A percentile compares a stretch with the other conserved stretches of the same genome.
Conservation (phyloP, 2,888 invertebrate species). For the Macrosiphum euphorbiae region DNA sequence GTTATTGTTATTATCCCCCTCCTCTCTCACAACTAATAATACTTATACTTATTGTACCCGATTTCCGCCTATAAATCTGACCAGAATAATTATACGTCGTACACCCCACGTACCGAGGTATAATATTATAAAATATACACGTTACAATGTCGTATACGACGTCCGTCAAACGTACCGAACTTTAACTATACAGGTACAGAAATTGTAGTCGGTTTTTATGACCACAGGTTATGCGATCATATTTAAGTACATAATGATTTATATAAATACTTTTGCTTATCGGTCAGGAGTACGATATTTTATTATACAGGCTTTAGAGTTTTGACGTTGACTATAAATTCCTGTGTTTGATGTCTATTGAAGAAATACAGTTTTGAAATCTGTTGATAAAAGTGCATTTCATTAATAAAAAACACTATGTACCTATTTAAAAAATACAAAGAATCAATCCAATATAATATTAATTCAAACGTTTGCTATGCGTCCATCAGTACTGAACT, state of each 20-base stretch:
- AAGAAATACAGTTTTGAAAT: not conserved
- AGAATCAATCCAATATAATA: too few relatives aligned
- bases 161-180: not conserved
- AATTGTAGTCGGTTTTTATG: conserved; percentile 3
- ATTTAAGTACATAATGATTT: not conserved
- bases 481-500: too few relatives aligned
- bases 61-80: not conserved
- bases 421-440: too few relatives aligned
- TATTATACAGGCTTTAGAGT: not conserved
- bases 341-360: not conserved
- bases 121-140: not conserved
- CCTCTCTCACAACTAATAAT: not conserved
- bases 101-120: not conserved
- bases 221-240: not conserved
- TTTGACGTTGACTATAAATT: not conserved
- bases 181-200: not conserved
- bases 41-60: not conserved
- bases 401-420: too few relatives aligned
- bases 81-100: not conserved
- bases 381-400: not conserved
- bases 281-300: not conserved
- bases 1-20: too few relatives aligned
- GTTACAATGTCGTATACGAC: not conserved
- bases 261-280: not conserved
- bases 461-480: too few relatives aligned